These are phyloP conservation scores for Etheostoma spectabile DNA, from an alignment of 2,113 vertebrate genomes.

Conservation along the genomic window DNA sequence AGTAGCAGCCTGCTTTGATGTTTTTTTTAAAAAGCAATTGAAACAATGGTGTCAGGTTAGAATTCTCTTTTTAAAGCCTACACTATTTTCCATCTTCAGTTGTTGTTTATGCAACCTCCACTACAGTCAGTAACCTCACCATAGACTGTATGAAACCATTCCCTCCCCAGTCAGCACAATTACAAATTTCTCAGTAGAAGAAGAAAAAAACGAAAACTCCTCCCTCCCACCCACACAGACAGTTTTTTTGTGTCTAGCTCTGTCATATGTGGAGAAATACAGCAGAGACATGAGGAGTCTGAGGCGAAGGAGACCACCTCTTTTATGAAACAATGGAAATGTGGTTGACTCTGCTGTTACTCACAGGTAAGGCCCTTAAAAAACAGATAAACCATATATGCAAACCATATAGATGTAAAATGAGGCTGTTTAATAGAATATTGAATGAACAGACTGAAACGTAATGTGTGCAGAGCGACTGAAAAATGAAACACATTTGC, in stretches of 20 bases:
- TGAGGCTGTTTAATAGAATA: neutral
- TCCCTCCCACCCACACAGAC: conserved; percentile 37
- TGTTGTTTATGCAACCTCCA: neutral
- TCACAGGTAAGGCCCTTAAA: conserved; percentile 65
- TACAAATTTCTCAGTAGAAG: neutral
- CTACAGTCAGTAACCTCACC: neutral
- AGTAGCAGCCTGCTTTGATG: neutral
- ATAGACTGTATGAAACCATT: no score
- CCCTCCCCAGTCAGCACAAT: neutral
- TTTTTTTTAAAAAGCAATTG: neutral
- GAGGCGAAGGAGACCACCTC: conserved; percentile 36
- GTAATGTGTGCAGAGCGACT: neutral
- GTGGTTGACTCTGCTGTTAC: conserved; percentile 46
- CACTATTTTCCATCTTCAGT: conserved; percentile 29
- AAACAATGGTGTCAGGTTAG: neutral
- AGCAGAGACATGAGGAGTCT: conserved; percentile 46
- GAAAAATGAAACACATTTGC: neutral
- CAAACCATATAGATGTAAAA: fast-evolving
- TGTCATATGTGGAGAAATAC: conserved; percentile 21
- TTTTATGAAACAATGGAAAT: conserved; percentile 50
- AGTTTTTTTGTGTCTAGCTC: neutral
- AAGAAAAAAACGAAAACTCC: neutral
- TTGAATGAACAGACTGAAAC: neutral
- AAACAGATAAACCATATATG: neutral
- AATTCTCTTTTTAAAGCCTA: conserved; percentile 20